Conservation (phyloP, 2,113 vertebrate genomes). For the Heteronetta atricapilla region DNA sequence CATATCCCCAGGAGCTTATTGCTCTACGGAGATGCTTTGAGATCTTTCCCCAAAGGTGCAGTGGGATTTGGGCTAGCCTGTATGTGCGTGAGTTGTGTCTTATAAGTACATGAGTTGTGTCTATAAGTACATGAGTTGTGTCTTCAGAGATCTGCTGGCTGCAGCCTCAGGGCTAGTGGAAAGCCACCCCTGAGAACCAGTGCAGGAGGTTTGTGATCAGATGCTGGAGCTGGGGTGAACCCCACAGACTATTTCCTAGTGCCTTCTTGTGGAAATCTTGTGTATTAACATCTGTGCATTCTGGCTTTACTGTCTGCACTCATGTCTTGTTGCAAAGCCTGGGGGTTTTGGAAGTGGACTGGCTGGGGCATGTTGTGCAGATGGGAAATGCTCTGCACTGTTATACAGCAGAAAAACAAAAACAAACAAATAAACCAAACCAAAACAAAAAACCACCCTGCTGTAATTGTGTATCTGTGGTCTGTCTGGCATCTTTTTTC, state of each 20-base stretch:
- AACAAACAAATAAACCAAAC: too few species aligned
- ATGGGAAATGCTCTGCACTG: not conserved
- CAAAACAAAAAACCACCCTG: not conserved
- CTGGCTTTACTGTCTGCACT: not conserved
- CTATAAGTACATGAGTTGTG: not conserved
- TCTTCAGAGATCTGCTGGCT: not conserved
- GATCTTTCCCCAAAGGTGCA: not conserved
- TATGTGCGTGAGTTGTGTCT: not conserved
- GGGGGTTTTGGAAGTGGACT: not conserved
- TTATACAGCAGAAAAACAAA: not conserved
- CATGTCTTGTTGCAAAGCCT: not conserved
- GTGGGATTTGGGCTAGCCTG: not conserved
- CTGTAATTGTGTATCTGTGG: not conserved
- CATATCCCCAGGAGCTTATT: not conserved
- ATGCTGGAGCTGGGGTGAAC: not conserved
- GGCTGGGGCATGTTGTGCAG: not conserved
- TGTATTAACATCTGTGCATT: not conserved
- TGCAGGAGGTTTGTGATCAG: not conserved
- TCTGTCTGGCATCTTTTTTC: not conserved
- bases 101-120: not conserved
- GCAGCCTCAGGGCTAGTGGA: not conserved
- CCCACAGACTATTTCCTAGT: not conserved
- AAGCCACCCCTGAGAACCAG: not conserved
- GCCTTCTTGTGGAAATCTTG: not conserved
- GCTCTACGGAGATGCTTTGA: not conserved